Evolutionary conservation across 2,888 invertebrate species (phyloP).

Genomic region (Tinea semifulvella): DNA sequence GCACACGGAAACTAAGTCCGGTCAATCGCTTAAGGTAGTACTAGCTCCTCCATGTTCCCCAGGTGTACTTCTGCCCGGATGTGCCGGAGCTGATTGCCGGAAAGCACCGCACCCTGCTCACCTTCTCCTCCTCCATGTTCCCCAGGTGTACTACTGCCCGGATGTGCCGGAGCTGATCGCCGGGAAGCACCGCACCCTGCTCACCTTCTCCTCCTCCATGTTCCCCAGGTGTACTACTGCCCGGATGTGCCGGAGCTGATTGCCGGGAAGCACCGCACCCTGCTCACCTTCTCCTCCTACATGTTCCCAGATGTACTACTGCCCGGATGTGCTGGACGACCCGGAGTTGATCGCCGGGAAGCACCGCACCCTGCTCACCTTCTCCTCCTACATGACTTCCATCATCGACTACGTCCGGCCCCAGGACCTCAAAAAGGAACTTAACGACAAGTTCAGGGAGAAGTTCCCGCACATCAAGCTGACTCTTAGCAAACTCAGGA

Average conservation of each 20-base stretch:
- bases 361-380: constrained; percentile 85
- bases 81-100: constrained; percentile 93
- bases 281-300: constrained; percentile 88
- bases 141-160: constrained; percentile 77
- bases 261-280: constrained; percentile 87
- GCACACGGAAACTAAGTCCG: too few species aligned
- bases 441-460: constrained; percentile 95
- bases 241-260: constrained; percentile 93
- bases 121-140: constrained; percentile 84
- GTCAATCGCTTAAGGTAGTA: too few species aligned
- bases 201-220: constrained; percentile 91
- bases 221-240: too few species aligned
- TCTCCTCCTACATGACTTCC: constrained; percentile 92
- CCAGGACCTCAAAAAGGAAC: constrained; percentile 93
- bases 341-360: constrained; percentile 91
- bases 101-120: constrained; percentile 85
- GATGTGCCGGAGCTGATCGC: constrained; percentile 90
- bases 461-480: constrained; percentile 95
- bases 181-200: constrained; percentile 85
- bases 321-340: constrained; percentile 91
- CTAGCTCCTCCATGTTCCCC: constrained; percentile 78
- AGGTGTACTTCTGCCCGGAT: too few species aligned
- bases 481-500: constrained; percentile 94
- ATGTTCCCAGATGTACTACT: constrained; percentile 73
- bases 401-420: constrained; percentile 97